Evolutionary conservation across 2,888 invertebrate genomes (phyloP), one percentile per base, ranked within the genome.

Genomic region (Anticlea derivata): DNA sequence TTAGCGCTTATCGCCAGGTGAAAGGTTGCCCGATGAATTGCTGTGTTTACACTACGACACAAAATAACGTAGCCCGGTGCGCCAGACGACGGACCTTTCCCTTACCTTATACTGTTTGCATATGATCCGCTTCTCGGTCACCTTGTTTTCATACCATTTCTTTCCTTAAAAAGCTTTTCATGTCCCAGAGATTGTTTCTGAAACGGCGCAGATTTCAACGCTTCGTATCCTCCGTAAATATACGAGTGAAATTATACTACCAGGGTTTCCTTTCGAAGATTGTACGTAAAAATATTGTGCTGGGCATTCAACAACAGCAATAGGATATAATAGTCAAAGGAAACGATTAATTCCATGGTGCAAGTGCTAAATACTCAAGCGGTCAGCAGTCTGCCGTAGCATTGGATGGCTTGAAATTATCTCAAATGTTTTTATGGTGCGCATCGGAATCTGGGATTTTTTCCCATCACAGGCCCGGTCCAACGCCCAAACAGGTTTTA

Each of bases 401-500:
- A 77, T 80, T 75, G 80, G 80, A 82, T 80, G 79, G 75, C 76
- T 79, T 75, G 80, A 83, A 90, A 84, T 90, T 84, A 89, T 88
- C 87, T 86, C 76, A 73, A 83, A 80, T 75, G 85, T 90, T 89
- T 89, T 90, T 89, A 87, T 87, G 84, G 86, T 80, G 80, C 78
- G 81, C 87, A 80, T 86, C 76, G 90, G 89, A 89, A 89, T 89
- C 86, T 86, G 83, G 83, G 73, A 78, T 84, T 88, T 81, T 90
- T 88, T 82, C 81, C 83, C 85, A 84, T 80, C 77, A 75, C 75
- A 68, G 78, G 75, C 75, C 79, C 81, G 80, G 80, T 83, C 79
- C 80, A 77, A 82, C 77, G 78, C 78, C 84, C 78, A 83, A 89
- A 90, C 89, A 80, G 88, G 90, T 89, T 90, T 88, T 83, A 87